Base-by-base conservation (phyloP, 2,888 invertebrate species). In the Cryptocephalus primarius region DNA sequence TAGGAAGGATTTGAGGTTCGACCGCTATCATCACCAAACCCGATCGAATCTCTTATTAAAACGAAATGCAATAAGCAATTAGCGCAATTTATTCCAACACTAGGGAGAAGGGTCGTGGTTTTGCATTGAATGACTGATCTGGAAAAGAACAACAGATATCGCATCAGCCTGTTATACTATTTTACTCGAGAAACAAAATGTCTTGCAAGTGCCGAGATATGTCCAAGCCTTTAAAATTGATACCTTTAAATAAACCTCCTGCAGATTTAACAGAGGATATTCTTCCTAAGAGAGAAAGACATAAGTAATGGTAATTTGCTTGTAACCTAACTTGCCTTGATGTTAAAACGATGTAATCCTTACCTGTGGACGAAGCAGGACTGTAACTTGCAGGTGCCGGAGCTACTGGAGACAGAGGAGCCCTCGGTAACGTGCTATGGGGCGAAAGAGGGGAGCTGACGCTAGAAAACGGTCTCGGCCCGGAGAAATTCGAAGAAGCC, bases 81-180 rank as follows among this genome's bases (percentile, higher is more conserved):
- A 55, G 54, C 51, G 13, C 40, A 38, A 40, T 42, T 72, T 70
- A 73, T 67, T 74, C 70, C 63, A 71, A 62, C 60, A 72, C 70
- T 61, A 76, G 68, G 72, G 76, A 77, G 66, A 77, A 78, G 48
- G 77, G 78, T 67, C 75, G 69, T 57, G 76, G 78, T 69, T 75
- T 75, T 59, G 75, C 70, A 72, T 77, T 78, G 72, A 76, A 78
- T 67, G 75, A 73, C 66, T 69, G 68, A 70, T 76, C 77, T 78
- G 78, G 72, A 78, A 76, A 53, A 53, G 51, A 56, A 22, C 6
- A 22, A 22, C 22, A 22, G 22, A 22, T 22, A 22, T 22, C 22
- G 22, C 22, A 22, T 22, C 14, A 38, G 40, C 33, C 43, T 46
- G 58, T 59, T 60, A 60, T 60, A 60, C 60, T 59, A 60, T 60